These are phyloP conservation scores for Origma solitaria DNA, from an alignment of 2,113 vertebrate species.

Conservation along the genomic window DNA sequence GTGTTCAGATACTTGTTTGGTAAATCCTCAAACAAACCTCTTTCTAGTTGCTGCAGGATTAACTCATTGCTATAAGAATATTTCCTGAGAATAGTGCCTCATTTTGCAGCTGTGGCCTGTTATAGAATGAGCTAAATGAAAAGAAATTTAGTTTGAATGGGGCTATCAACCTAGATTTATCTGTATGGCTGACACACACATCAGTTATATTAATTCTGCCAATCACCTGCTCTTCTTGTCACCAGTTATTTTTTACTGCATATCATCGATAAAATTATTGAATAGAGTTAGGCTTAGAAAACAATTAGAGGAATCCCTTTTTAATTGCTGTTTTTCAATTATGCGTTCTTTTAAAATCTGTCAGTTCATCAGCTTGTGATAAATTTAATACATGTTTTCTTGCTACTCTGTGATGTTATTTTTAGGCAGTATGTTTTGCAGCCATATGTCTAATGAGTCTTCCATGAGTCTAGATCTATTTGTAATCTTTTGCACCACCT, in stretches of 20 bases:
- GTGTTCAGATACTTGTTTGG: background rate
- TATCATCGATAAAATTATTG: background rate
- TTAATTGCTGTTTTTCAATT: constrained; percentile 13
- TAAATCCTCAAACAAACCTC: background rate
- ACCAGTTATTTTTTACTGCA: background rate
- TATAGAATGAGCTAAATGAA: background rate
- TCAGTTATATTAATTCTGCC: background rate
- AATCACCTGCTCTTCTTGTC: background rate
- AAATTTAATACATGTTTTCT: background rate
- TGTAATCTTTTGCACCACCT: background rate
- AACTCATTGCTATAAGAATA: background rate
- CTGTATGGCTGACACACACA: background rate
- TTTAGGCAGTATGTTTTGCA: background rate
- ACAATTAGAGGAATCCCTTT: background rate
- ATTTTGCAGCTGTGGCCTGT: background rate
- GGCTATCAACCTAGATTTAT: background rate
- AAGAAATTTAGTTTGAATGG: background rate
- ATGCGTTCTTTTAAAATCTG: background rate
- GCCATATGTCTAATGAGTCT: background rate
- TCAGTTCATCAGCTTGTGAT: background rate
- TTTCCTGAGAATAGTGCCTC: background rate
- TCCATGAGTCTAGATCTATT: background rate
- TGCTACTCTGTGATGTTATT: background rate
- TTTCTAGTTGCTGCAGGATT: background rate
- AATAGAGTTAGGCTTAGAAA: background rate